Percentiles rank a stretch among this genome's conserved stretches.
These are phyloP conservation scores for Pedionomus torquatus DNA, from an alignment of 2,113 vertebrate species.

Conservation along the genomic window DNA sequence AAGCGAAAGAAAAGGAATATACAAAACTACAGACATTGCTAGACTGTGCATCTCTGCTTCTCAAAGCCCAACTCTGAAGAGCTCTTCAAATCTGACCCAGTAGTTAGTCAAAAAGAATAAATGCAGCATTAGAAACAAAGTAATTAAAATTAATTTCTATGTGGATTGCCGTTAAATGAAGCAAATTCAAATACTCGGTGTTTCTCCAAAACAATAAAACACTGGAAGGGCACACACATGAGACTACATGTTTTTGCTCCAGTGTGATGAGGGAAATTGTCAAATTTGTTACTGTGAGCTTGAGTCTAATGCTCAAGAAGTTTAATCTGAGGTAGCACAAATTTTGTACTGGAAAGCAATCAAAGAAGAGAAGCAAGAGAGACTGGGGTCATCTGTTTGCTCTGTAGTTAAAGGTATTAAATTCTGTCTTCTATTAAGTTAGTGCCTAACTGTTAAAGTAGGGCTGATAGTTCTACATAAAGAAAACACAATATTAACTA, in stretches of 20 bases:
- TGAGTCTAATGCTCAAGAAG: background rate
- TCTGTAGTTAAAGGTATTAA: background rate
- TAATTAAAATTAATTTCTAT: background rate
- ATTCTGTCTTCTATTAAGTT: background rate
- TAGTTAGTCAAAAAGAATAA: background rate
- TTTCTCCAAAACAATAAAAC: background rate
- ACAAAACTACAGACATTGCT: background rate
- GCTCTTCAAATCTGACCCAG: background rate
- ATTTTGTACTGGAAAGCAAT: background rate
- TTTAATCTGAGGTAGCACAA: background rate
- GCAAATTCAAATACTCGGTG: background rate
- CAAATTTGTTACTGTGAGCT: background rate
- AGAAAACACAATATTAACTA: conserved; percentile 1
- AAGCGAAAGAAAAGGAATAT: background rate
- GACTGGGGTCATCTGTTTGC: background rate
- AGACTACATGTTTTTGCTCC: background rate
- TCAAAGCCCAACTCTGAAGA: background rate
- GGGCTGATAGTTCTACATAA: background rate
- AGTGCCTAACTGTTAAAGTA: background rate
- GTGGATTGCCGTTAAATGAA: background rate
- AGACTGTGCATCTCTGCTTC: background rate
- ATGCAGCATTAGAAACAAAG: background rate
- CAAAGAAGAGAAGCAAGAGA: background rate
- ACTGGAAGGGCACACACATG: background rate
- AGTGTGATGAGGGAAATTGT: background rate